Percentiles rank a stretch among this genome's conserved stretches.
Conservation (phyloP, 1,140 invertebrate genomes). For the Solenopsis fugax region DNA sequence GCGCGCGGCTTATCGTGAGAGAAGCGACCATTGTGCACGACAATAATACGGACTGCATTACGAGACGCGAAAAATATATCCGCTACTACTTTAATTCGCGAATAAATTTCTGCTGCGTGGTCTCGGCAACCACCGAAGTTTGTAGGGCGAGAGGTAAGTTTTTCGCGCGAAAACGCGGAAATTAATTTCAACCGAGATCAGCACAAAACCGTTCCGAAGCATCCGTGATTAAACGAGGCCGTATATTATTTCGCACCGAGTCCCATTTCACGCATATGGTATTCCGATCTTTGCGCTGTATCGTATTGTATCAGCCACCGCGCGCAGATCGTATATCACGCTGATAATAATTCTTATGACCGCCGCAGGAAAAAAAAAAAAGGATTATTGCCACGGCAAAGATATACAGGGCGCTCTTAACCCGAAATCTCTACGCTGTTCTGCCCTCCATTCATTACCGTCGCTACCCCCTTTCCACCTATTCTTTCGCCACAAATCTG, state of each 20-base stretch:
- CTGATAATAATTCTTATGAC: slow-evolving; percentile 65
- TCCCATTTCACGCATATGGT: slow-evolving; percentile 55
- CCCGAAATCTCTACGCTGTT: slow-evolving; percentile 67
- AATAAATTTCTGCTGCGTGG: slow-evolving; percentile 39
- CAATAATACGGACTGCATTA: slow-evolving; percentile 52
- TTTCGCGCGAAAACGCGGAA: slow-evolving; percentile 31
- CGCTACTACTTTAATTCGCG: slow-evolving; percentile 47
- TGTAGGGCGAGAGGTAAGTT: slow-evolving; percentile 15
- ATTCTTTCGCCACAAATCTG: slow-evolving; percentile 71
- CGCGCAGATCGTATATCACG: slow-evolving; percentile 58
- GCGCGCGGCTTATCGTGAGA: slow-evolving; percentile 8
- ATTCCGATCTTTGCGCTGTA: slow-evolving; percentile 59
- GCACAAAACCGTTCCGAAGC: slow-evolving; percentile 17
- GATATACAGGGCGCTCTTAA: slow-evolving; percentile 64
- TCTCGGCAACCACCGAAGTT: neutral
- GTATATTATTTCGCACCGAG: slow-evolving; percentile 24
- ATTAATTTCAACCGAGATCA: slow-evolving; percentile 62
- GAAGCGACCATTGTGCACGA: neutral
- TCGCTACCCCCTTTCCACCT: slow-evolving; percentile 18
- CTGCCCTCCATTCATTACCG: slow-evolving; percentile 69
- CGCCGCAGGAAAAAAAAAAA: neutral
- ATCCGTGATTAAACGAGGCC: slow-evolving; percentile 48
- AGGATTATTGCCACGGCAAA: slow-evolving; percentile 60
- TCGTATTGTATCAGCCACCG: slow-evolving; percentile 60
- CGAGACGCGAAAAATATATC: slow-evolving; percentile 31